Evolutionary conservation across 2,113 vertebrate species (phyloP), one percentile per base, ranked within the genome.

Genomic region (Paedocypris sp.): DNA sequence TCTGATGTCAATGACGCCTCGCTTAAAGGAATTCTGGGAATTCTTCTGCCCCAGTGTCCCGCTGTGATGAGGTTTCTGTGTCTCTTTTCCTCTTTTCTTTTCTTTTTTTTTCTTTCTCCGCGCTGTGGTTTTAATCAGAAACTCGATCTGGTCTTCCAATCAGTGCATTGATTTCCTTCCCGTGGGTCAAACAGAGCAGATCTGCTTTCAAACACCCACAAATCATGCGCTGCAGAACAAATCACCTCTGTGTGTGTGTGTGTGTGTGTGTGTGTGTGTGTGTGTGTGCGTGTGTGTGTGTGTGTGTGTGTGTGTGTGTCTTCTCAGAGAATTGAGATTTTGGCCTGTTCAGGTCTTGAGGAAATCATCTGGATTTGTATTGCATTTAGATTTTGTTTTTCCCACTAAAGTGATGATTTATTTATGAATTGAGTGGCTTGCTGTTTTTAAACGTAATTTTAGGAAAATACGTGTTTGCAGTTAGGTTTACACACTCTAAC

Each of bases 111-210:
- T 20, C n/a, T 53, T 51, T 64, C n/a, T 25, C 39, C 7, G 4
- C n/a, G 6, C 43, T 56, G 50, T 48, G 60, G 50, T 45, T 69
- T 67, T 67, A 66, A 63, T 69, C 67, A 67, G 73, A 72, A 75
- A 75, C 62, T 42, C 8, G 54, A 75, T 58, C 67, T 31, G n/a
- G 4, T 54, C 45, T 71, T 54, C 67, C 67, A 75, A 75, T 75
- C 73, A 75, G 60, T 6, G 18, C 62, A 66, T 66, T 68, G 62
- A 68, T 69, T 67, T 62, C 56, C 25, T 45, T 51, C 45, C 59
- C 60, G 16, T 12, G 31, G 63, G 69, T 75, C 67, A 74, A 41
- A 62, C 41, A 10, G 23, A 35, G 16, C 43, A 51, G 66, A 64
- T 72, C 64, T 60, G 43, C 48, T 75, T 69, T 62, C 66, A 67